Evolutionary conservation across 2,113 vertebrate genomes (phyloP).

Genomic region (Macroglossus sobrinus): DNA sequence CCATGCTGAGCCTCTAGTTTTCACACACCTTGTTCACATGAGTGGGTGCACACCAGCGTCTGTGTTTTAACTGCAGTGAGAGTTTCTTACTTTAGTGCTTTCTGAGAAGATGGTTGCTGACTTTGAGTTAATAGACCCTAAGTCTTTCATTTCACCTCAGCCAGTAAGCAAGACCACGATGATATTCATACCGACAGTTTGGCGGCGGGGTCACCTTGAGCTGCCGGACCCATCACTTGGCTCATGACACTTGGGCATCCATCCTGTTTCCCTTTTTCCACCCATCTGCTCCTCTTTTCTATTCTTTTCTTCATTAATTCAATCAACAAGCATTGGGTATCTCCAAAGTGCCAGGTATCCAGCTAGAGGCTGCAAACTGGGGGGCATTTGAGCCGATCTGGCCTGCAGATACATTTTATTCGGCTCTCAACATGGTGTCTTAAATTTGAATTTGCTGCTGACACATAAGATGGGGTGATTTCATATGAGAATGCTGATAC

Average conservation of each 20-base stretch:
- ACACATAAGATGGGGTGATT: not conserved
- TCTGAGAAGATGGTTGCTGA: not conserved
- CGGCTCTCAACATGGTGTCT: not conserved
- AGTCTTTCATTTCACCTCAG: not conserved
- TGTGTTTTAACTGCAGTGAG: not conserved
- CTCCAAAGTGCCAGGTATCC: not conserved
- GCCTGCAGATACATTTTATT: not conserved
- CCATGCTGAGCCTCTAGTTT: not conserved
- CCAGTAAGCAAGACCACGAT: not conserved
- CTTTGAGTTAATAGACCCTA: not conserved
- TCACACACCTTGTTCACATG: fast-evolving
- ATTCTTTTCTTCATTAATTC: not conserved
- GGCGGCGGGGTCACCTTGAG: constrained; percentile 64
- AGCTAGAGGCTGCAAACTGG: not conserved
- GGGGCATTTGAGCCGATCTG: not conserved
- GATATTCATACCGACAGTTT: constrained; percentile 45
- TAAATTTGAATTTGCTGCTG: constrained; percentile 21
- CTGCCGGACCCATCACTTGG: constrained; percentile 17
- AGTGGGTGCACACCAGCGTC: not conserved
- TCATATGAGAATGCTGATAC: not conserved
- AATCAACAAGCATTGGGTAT: constrained; percentile 23
- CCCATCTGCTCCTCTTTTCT: constrained; percentile 56
- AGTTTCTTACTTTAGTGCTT: not conserved
- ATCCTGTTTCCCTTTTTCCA: not conserved
- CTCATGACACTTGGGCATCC: constrained; percentile 46